A percentile compares a stretch with the other conserved stretches of the same genome.
These are phyloP conservation scores for Agrochola circellaris DNA, from an alignment of 2,888 invertebrate species.

Conservation along the genomic window DNA sequence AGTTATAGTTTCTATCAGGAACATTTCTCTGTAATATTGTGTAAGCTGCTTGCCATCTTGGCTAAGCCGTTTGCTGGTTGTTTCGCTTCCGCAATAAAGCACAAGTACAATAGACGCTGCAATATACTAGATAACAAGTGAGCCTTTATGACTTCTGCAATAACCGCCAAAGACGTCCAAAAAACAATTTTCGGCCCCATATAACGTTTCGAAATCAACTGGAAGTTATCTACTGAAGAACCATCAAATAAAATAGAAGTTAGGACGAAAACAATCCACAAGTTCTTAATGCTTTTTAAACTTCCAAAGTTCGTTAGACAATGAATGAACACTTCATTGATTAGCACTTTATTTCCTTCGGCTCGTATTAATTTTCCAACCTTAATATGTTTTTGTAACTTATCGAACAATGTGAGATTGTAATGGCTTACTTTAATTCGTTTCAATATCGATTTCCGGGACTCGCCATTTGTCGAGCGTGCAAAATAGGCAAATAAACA, in stretches of 20 bases:
- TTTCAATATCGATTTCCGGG: conserved; percentile 31
- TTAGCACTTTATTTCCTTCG: conserved; percentile 21
- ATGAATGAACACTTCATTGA: conserved; percentile 10
- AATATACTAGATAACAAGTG: conserved; percentile 22
- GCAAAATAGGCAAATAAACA: conserved; percentile 47
- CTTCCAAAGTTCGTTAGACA: conserved; percentile 19
- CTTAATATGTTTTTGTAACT: conserved; percentile 25
- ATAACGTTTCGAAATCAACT: not conserved
- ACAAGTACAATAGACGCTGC: conserved; percentile 23
- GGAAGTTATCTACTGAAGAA: not conserved
- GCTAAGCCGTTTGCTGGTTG: not conserved
- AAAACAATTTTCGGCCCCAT: conserved; percentile 1
- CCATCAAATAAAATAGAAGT: not conserved
- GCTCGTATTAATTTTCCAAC: conserved; percentile 18
- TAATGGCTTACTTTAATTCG: conserved; percentile 46
- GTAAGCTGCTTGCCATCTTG: conserved; percentile 11
- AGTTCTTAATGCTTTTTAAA: conserved; percentile 1
- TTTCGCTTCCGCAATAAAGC: conserved; percentile 43
- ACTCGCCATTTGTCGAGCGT: conserved; percentile 33
- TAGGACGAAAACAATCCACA: conserved; percentile 3
- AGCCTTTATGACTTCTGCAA: conserved; percentile 27
- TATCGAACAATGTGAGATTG: conserved; percentile 16
- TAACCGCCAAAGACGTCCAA: not conserved
- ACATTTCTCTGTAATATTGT: conserved; percentile 12
- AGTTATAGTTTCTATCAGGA: not conserved